These are phyloP conservation scores for Dolichoris vasculosae DNA, from an alignment of 1,140 invertebrate genomes.

Conservation along the genomic window DNA sequence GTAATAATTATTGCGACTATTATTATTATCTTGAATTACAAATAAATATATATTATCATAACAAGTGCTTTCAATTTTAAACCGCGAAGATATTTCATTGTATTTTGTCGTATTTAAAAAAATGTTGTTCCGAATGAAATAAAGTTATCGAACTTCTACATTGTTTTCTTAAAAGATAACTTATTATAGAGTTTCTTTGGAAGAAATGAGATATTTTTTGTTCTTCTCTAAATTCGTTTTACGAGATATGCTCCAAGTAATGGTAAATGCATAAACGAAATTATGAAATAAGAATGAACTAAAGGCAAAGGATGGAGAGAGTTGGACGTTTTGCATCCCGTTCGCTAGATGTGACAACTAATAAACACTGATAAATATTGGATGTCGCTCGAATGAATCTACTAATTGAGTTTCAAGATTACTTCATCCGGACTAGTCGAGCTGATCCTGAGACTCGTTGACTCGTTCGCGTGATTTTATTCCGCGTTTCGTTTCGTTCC, in stretches of 20 bases:
- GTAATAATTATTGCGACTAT: too few species aligned
- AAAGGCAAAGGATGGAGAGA: not conserved
- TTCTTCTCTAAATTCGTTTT: not conserved
- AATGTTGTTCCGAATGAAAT: too few species aligned
- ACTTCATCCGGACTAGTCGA: slow-evolving; percentile 21
- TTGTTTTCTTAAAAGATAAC: too few species aligned
- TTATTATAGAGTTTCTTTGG: too few species aligned
- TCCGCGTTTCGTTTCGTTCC: not conserved
- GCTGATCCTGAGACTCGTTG: not conserved
- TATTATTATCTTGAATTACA: too few species aligned
- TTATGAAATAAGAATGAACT: not conserved
- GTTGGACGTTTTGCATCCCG: slow-evolving; percentile 9
- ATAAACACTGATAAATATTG: slow-evolving; percentile 24
- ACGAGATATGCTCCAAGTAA: not conserved
- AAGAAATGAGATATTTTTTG: too few species aligned
- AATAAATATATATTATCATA: too few species aligned
- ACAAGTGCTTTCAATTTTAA: too few species aligned
- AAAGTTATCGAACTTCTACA: too few species aligned
- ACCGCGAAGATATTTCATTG: too few species aligned
- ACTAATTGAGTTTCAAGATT: slow-evolving; percentile 52
- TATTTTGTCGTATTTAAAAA: too few species aligned
- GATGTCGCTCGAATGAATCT: slow-evolving; percentile 31
- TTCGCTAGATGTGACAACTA: slow-evolving; percentile 36
- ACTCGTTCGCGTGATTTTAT: slow-evolving; percentile 16
- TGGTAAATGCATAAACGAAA: not conserved